Base-by-base conservation (phyloP, 2,797 vertebrate species). In the Peromyscus attwateri region DNA sequence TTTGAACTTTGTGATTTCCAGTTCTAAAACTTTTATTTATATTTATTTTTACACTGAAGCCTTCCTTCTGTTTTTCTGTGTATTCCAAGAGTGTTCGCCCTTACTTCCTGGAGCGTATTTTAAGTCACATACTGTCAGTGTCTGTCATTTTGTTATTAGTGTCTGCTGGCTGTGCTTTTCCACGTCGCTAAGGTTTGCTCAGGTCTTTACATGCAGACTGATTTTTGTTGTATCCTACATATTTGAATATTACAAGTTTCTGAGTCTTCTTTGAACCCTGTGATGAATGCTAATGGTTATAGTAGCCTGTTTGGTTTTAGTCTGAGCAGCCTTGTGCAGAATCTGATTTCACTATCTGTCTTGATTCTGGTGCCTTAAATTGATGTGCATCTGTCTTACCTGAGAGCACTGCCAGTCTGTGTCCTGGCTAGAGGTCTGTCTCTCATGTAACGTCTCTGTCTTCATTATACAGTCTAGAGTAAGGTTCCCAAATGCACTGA, bases 1-100 rank as follows among this genome's bases (percentile, higher is more conserved):
- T 87, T 87, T 92, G 43, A 87, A 80, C 71, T 52, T 49, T 84
- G 14, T 89, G 60, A 66, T 82, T 93, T 73, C n/a, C 4, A 29
- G 43, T 62, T 92, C n/a, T 66, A 81, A 89, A 88, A 14, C 21
- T 52, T 92, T 25, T 76, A 40, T 55, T 80, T 52, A 13, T 87
- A 71, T 79, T 31, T 52, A n/a, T 34, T 80, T 68, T 93, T 87
- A 80, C n/a, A 11, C 27, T 83, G 25, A 77, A 31, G 12, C 60
- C 60, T 79, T 80, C 80, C 16, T 71, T n/a, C 49, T 68, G 0
- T 68, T 60, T 81, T 91, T 73, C 46, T 19, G 46, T 29, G 46
- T 57, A 16, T 75, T 66, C 77, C 43, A 55, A 85, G n/a, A 89
- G 23, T 85, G 16, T 75, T 91, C 68, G 27, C 34, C 34, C 27